Evolutionary conservation across 2,888 invertebrate genomes (phyloP), one percentile per base, ranked within the genome.

Genomic region (Lottia gigantea): DNA sequence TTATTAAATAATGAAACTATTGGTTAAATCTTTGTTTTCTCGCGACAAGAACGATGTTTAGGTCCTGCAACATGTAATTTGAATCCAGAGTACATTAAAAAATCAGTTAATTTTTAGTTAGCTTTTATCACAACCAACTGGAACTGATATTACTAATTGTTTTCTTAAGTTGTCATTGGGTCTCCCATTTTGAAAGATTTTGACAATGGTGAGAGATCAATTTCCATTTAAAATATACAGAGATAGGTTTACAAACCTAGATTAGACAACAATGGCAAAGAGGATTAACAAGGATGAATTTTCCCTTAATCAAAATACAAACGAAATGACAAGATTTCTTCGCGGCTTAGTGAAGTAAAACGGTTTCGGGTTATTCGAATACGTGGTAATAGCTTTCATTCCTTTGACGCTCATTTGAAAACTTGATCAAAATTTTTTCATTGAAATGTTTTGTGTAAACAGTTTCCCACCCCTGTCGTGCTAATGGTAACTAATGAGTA

Each of bases 181-280:
- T 12, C 23, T 55, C 55, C n/a, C 55, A 55, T 23, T 55, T 23
- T 23, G 19, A 55, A 55, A 23, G 12, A 23, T 12, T 12, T 23
- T 23, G 23, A 55, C 14, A 55, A 55, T 23, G 23, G 55, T 12
- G 23, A 23, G 23, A 19, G 55, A 55, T 55, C 55, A 15, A 23
- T 19, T 55, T 19, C 23, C 23, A 19, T 11, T 11, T 55, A 12
- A 55, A 55, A 55, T 55, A 55, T 19, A 55, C 19, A 55, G 19
- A 11, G 40, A 40, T 40, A 40, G 40, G 40, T 40, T 40, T 40
- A 40, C 40, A 55, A 55, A 19, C 55, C 3, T 19, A 55, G 55
- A 55, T 55, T 55, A 55, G 55, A 12, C 55, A 11, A 55, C 55
- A 55, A 19, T 55, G 11, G 55, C 23, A 55, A 55, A 55, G 55